Percentiles rank a stretch among this genome's conserved stretches.
These are phyloP conservation scores for Ophion ventricosus DNA, from an alignment of 2,888 invertebrate species.

Conservation along the genomic window DNA sequence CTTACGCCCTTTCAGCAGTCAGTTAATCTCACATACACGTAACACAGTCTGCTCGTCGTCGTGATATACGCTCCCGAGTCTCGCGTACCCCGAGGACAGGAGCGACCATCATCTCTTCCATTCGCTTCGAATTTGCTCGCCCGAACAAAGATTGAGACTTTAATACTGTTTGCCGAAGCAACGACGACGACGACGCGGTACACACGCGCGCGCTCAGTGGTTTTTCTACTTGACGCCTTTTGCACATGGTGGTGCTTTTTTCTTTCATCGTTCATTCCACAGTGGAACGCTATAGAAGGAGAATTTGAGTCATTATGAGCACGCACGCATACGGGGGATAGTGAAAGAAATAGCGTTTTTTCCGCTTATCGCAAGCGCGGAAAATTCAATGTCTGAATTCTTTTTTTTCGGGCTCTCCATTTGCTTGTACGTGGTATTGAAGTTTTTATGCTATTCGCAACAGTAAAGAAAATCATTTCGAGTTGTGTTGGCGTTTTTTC, in stretches of 20 bases:
- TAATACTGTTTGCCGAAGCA: conserved; percentile 75
- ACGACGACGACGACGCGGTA: conserved; percentile 44
- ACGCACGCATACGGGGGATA: neutral
- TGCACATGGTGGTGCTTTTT: conserved; percentile 1
- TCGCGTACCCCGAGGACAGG: conserved; percentile 5
- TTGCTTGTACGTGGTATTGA: too few relatives aligned
- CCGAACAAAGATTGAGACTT: conserved; percentile 78
- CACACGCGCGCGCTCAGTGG: conserved; percentile 26
- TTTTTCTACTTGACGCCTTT: conserved; percentile 54
- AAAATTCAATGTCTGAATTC: neutral
- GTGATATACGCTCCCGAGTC: neutral
- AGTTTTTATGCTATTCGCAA: too few relatives aligned
- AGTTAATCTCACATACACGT: neutral
- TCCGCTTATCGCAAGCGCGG: neutral
- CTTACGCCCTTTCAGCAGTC: neutral
- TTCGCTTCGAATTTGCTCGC: conserved; percentile 71
- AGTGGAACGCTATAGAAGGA: neutral
- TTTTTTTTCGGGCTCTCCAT: too few relatives aligned
- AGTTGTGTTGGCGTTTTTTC: too few relatives aligned
- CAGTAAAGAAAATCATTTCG: too few relatives aligned
- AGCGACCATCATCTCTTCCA: conserved; percentile 43
- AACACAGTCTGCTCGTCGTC: conserved; percentile 3
- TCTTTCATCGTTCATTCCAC: neutral
- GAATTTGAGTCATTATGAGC: conserved; percentile 16
- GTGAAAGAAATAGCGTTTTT: neutral